Base-by-base conservation (phyloP, 2,888 invertebrate species). In the Microplitis deprimator region DNA sequence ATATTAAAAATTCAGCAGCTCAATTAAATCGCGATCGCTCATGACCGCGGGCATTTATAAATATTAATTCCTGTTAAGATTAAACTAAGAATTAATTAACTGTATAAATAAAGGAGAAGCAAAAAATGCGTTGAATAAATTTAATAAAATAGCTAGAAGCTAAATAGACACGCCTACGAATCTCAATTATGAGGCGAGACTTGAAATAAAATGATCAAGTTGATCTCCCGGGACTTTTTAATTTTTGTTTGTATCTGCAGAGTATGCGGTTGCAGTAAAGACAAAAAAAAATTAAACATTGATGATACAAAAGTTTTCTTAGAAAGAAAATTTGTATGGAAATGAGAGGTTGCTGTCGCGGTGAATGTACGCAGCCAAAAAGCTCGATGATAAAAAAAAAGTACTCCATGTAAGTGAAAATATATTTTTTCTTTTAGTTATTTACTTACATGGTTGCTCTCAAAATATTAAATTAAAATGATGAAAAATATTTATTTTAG, bases 251-350 rank as follows among this genome's bases (percentile, higher is more conserved):
- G 50, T 8, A 50, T 50, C 29, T 29, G 29, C 29, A 29, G 13
- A 50, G 50, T 4, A 50, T 50, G 50, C 50, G 39, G 10, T 5
- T 7, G 61, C 38, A 62, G 38, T 17, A 29, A 70, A 60, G 2
- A 59, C 6, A 50, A 40, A 62, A 72, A 72, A 72, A 72, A 62
- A 71, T 61, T 39, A 17, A 38, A 72, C 29, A 62, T 72, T 40
- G 39, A 62, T 41, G 29, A 70, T 41, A 70, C 62, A 72, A 72
- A 61, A 62, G 71, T 72, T 72, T 60, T 60, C 20, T 61, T n/a
- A 8, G 40, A 50, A 50, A 50, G 16, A 61, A 68, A 72, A 72
- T 72, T 72, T 72, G 61, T 72, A 72, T 72, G 71, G 61, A 72
- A 72, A 72, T 72, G 60, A 60, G 70, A 72, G 61, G 60, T 61